These are phyloP conservation scores for Drosophila putrida DNA, from an alignment of 2,888 invertebrate genomes.

Conservation along the genomic window DNA sequence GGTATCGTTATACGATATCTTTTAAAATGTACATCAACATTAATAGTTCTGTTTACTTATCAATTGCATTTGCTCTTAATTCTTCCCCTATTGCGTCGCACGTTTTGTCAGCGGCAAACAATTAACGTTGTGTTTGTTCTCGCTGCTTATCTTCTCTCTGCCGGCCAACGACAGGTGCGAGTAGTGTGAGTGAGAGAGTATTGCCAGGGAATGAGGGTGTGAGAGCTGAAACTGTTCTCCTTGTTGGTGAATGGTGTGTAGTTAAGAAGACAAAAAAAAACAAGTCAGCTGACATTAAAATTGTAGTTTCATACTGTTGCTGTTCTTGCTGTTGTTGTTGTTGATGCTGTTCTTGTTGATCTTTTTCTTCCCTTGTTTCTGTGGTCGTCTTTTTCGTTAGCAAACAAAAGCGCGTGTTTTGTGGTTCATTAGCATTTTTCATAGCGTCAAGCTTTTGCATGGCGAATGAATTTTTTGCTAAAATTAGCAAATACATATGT, in stretches of 20 bases:
- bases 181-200: constrained; percentile 16
- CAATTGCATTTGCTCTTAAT: constrained; percentile 39
- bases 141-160: constrained; percentile 50
- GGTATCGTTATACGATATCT: constrained; percentile 4
- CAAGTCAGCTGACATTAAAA: constrained; percentile 73
- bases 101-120: constrained; percentile 63
- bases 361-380: constrained; percentile 6
- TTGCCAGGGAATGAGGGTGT: not conserved
- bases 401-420: constrained; percentile 52
- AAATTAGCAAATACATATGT: constrained; percentile 47
- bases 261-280: constrained; percentile 36
- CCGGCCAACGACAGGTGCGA: constrained; percentile 46
- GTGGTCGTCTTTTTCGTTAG: constrained; percentile 22
- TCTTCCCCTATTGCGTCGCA: constrained; percentile 64
- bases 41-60: constrained; percentile 22
- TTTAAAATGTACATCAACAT: not conserved
- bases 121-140: constrained; percentile 53
- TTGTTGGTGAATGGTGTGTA: not conserved
- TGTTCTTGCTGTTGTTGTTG: constrained; percentile 21
- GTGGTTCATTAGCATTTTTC: constrained; percentile 55
- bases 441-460: constrained; percentile 47
- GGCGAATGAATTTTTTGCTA: constrained; percentile 48
- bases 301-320: constrained; percentile 44
- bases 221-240: constrained; percentile 5
- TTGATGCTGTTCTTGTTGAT: constrained; percentile 3